These are phyloP conservation scores for Meganola albula DNA, from an alignment of 2,888 invertebrate genomes.

Conservation along the genomic window DNA sequence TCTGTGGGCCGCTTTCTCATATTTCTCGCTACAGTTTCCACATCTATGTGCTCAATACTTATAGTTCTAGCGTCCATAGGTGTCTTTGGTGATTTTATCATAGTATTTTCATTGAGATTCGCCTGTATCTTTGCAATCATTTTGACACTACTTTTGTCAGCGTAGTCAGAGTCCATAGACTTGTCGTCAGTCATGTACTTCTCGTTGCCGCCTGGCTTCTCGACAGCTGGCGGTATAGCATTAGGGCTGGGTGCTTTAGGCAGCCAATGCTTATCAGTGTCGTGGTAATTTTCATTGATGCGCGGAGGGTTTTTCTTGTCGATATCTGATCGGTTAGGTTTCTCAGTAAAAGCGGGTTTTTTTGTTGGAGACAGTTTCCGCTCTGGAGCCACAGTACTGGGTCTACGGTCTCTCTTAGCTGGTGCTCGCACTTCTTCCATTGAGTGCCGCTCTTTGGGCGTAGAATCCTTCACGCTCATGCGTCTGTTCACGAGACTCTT, in stretches of 20 bases:
- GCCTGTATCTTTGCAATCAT: conserved; percentile 73
- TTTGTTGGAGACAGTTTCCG: conserved; percentile 36
- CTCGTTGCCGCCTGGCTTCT: conserved; percentile 60
- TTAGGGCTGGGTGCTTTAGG: conserved; percentile 61
- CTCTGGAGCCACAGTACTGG: conserved; percentile 18
- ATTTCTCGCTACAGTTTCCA: conserved; percentile 46
- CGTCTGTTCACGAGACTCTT: conserved; percentile 35
- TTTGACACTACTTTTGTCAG: conserved; percentile 64
- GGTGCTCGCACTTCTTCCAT: conserved; percentile 33
- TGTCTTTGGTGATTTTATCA: conserved; percentile 73
- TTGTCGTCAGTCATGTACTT: conserved; percentile 72
- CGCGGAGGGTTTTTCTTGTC: conserved; percentile 43
- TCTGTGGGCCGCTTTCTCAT: conserved; percentile 54
- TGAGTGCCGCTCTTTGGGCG: conserved; percentile 28
- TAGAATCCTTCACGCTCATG: conserved; percentile 38
- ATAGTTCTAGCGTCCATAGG: conserved; percentile 71
- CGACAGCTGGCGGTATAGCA: conserved; percentile 57
- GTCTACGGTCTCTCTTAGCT: conserved; percentile 28
- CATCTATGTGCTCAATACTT: conserved; percentile 51
- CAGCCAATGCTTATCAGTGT: conserved; percentile 59
- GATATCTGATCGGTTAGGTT: conserved; percentile 25
- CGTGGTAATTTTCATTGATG: conserved; percentile 44
- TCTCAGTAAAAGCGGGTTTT: conserved; percentile 31
- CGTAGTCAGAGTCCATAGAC: conserved; percentile 57
- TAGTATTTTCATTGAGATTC: conserved; percentile 67